A percentile compares a stretch with the other conserved stretches of the same genome.
Evolutionary conservation across 2,113 vertebrate genomes (phyloP).

Genomic region (Macrotis lagotis): DNA sequence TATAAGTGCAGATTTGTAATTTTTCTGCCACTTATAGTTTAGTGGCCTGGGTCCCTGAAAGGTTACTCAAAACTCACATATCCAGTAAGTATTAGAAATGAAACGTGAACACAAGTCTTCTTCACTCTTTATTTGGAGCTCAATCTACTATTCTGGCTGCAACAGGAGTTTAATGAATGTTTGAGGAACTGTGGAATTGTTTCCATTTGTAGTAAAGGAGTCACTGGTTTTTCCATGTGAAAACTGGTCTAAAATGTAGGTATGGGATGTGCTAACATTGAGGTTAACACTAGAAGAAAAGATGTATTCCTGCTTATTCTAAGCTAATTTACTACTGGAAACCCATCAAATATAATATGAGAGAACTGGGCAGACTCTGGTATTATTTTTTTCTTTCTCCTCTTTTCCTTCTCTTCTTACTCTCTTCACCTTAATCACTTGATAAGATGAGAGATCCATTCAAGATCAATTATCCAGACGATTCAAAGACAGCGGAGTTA

Average conservation of each 20-base stretch:
- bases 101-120: background rate
- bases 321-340: constrained; percentile 20
- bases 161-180: background rate
- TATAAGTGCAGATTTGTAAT: background rate
- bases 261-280: background rate
- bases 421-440: background rate
- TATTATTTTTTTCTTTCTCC: background rate
- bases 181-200: background rate
- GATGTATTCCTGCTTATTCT: constrained; percentile 37
- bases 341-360: constrained; percentile 38
- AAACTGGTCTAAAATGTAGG: background rate
- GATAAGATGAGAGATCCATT: background rate
- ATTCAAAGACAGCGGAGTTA: constrained; percentile 12
- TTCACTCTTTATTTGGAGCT: background rate
- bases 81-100: background rate
- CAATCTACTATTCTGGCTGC: background rate
- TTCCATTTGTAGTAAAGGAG: background rate
- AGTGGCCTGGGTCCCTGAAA: background rate
- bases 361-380: background rate
- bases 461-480: constrained; percentile 19
- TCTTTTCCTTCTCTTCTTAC: background rate
- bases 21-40: background rate
- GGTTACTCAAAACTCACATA: background rate
- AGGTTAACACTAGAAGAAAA: background rate
- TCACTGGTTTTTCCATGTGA: background rate